Evolutionary conservation across 2,888 invertebrate genomes (phyloP).

Genomic region (Dasypolia templi): DNA sequence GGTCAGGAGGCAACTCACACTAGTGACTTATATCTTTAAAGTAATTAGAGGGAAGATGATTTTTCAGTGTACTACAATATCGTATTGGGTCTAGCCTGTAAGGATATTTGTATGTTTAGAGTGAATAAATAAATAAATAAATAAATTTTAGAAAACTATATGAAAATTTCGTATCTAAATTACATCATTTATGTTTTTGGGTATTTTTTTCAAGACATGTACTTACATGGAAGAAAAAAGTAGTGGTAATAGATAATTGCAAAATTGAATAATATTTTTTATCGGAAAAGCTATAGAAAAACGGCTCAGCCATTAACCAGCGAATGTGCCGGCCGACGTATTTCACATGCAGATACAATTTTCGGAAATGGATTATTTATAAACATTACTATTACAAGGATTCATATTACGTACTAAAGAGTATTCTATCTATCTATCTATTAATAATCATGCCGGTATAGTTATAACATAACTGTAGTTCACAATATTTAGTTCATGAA

Average conservation of each 20-base stretch:
- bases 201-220: neutral
- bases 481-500: neutral
- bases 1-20: too few species aligned
- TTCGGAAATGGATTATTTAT: constrained; percentile 23
- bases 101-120: too few species aligned
- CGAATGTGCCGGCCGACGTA: constrained; percentile 6
- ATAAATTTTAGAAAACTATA: neutral
- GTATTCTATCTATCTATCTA: too few species aligned
- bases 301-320: constrained; percentile 9
- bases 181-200: neutral
- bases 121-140: too few species aligned
- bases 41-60: too few species aligned
- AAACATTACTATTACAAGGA: constrained; percentile 1
- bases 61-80: too few species aligned
- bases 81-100: too few species aligned
- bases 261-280: neutral
- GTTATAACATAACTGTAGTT: neutral
- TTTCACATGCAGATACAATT: constrained; percentile 33
- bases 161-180: neutral
- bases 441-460: neutral
- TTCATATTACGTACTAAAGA: too few species aligned
- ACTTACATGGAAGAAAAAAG: neutral
- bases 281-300: constrained; percentile 14
- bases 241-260: neutral
- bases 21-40: too few species aligned